Evolutionary conservation across 2,797 vertebrate species (phyloP), one percentile per base, ranked within the genome.

Genomic region (Intellagama lesueurii): DNA sequence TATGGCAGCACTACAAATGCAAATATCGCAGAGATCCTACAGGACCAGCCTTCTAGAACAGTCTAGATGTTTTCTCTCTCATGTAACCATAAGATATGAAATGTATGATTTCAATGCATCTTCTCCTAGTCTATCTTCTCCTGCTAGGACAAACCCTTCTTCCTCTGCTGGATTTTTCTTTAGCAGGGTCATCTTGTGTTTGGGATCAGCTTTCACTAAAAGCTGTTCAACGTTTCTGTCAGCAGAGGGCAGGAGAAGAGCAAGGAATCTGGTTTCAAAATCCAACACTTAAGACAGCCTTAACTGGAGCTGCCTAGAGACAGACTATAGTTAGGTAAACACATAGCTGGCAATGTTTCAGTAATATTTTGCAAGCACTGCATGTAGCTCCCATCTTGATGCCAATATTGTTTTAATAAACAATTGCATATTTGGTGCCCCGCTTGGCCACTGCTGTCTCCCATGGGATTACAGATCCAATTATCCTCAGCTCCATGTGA

Each of bases 231-330:
- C 52, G n/a, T 91, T 12, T 84, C 14, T 86, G 85, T 90, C 97
- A 96, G 96, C 90, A 97, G 97, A 97, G 97, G 96, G 96, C 93
- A 94, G 94, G 96, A 87, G 69, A 90, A 89, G 95, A 96, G 91
- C 95, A 94, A 91, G 77, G 85, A 94, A 92, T 92, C 87, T 81
- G 26, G 8, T 4, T 93, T 44, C 22, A 24, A 19, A 87, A 85
- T 17, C 9, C 1, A 60, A 78, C 72, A 32, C 7, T 7, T 35
- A 49, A 64, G 8, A 26, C 60, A 81, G 82, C 92, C 9, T 56
- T 56, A 56, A 86, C 87, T 90, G 78, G 52, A 32, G 87, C 44
- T 76, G 14, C 72, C 40, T 78, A 78, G 88, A 92, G 30, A 88
- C 5, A 86, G 75, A 88, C 11, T 1, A 1, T 75, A 89, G 47